phyloP scores from a whole-genome alignment of 2,888 invertebrate genomes.

The Ochropleura leucogaster region DNA sequence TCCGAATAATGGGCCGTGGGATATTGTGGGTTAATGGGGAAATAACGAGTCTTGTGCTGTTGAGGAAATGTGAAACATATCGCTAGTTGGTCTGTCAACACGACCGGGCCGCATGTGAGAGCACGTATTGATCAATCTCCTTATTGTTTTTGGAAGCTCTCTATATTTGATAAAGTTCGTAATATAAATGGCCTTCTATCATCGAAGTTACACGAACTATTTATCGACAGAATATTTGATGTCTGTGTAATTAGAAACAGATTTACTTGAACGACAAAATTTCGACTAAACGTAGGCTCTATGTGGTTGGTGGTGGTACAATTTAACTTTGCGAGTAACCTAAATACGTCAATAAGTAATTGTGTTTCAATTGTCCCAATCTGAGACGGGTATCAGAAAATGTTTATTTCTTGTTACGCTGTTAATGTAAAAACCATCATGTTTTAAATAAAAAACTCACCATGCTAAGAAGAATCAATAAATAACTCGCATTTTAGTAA shows the following conservation, averaged over 20 bases:
- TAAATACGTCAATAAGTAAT: neutral
- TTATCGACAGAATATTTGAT: conserved; percentile 48
- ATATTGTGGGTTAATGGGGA: conserved; percentile 66
- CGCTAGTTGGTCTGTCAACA: conserved; percentile 69
- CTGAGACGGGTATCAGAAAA: neutral
- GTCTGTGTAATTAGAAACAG: conserved; percentile 48
- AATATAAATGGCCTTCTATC: conserved; percentile 61
- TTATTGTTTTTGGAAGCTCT: conserved; percentile 69
- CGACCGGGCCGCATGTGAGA: conserved; percentile 61
- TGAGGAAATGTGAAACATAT: conserved; percentile 32
- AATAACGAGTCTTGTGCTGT: conserved; percentile 63
- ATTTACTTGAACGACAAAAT: conserved; percentile 32
- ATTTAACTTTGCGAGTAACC: conserved; percentile 20
- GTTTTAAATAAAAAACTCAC: neutral
- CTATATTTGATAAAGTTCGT: conserved; percentile 69
- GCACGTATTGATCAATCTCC: conserved; percentile 81
- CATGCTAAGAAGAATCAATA: neutral
- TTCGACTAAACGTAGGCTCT: neutral
- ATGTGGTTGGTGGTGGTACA: neutral
- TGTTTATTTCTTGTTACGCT: neutral
- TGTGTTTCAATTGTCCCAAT: neutral
- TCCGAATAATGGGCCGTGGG: conserved; percentile 56
- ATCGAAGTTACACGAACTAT: conserved; percentile 43
- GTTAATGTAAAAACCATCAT: neutral
- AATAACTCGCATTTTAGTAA: neutral